A percentile compares a stretch with the other conserved stretches of the same genome.
phyloP scores from a whole-genome alignment of 2,797 vertebrate species.

The Diglossa cyanea region DNA sequence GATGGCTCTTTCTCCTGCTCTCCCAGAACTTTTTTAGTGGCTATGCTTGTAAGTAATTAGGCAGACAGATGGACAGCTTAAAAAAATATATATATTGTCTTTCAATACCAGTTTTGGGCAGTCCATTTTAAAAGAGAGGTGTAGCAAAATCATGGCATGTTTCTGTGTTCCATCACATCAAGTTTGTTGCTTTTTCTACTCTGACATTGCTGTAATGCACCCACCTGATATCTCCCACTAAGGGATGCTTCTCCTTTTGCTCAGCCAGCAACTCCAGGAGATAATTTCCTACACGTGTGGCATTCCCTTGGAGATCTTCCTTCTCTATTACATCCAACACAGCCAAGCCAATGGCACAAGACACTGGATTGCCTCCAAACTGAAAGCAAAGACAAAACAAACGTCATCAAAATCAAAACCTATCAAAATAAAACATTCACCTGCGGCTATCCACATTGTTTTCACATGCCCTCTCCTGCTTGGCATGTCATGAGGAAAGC shows the following conservation, averaged over 20 bases:
- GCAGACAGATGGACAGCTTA: background rate
- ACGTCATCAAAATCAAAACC: background rate
- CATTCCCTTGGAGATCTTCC: constrained; percentile 91
- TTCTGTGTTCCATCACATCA: background rate
- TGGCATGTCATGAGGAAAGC: background rate
- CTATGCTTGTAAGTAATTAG: background rate
- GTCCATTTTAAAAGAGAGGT: background rate
- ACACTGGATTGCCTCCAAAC: constrained; percentile 98
- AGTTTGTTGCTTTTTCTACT: background rate
- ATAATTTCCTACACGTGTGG: constrained; percentile 84
- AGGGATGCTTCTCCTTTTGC: constrained; percentile 86
- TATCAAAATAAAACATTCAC: background rate
- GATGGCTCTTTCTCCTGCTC: background rate
- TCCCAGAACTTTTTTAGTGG: background rate
- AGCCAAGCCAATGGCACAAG: constrained; percentile 92
- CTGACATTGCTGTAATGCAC: background rate
- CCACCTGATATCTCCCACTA: constrained; percentile 93
- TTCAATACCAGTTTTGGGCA: background rate
- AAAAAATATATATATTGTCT: background rate
- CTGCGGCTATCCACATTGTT: background rate
- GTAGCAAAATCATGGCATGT: background rate
- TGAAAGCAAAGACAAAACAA: constrained; percentile 60
- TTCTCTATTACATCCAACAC: constrained; percentile 90
- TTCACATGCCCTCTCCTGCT: background rate
- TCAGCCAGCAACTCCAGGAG: constrained; percentile 81